Conservation (phyloP, 2,888 invertebrate species). For the Scaptomyza tumidula region DNA sequence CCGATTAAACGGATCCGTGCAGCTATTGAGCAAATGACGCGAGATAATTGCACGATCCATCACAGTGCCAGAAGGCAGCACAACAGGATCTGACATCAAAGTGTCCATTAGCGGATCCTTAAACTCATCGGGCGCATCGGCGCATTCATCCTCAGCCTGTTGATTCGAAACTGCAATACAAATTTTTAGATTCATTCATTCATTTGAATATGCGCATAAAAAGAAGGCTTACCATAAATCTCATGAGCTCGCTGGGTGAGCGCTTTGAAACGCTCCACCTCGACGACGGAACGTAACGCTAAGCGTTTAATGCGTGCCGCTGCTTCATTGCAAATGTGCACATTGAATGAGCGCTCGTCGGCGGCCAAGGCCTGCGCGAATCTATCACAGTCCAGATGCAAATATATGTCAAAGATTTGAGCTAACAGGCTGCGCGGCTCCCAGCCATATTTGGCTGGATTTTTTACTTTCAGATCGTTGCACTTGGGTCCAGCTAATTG, state of each 20-base stretch:
- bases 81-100: slow-evolving; percentile 97
- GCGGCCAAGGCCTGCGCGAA: slow-evolving; percentile 97
- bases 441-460: slow-evolving; percentile 98
- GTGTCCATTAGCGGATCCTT: slow-evolving; percentile 99
- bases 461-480: slow-evolving; percentile 95
- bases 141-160: slow-evolving; percentile 95
- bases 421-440: slow-evolving; percentile 96
- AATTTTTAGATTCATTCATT: no score
- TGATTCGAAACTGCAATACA: slow-evolving; percentile 88
- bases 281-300: slow-evolving; percentile 92
- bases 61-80: slow-evolving; percentile 94
- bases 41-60: slow-evolving; percentile 98
- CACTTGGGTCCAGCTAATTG: slow-evolving; percentile 98
- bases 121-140: slow-evolving; percentile 98
- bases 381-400: slow-evolving; percentile 96
- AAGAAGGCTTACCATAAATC: slow-evolving; percentile 86
- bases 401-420: slow-evolving; percentile 97
- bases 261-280: slow-evolving; percentile 93
- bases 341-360: slow-evolving; percentile 98
- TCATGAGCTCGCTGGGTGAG: slow-evolving; percentile 91
- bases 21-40: slow-evolving; percentile 96
- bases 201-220: background rate
- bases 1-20: slow-evolving; percentile 98
- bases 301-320: slow-evolving; percentile 91
- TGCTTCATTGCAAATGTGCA: slow-evolving; percentile 96